These are phyloP conservation scores for Lophotis ruficrista DNA, from an alignment of 2,113 vertebrate genomes.

Conservation along the genomic window DNA sequence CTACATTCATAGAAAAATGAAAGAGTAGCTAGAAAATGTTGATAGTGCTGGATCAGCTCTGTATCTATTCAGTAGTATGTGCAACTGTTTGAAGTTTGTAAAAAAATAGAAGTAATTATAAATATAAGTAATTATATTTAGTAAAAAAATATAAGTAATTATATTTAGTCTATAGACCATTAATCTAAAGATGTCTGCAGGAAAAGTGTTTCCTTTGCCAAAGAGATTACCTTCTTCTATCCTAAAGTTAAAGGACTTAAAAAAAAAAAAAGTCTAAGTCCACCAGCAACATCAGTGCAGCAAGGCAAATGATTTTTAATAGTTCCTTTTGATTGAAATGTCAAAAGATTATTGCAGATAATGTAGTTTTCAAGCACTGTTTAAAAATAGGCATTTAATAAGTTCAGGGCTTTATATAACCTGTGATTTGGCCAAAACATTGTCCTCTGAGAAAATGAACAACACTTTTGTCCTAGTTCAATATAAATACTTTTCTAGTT, in stretches of 20 bases:
- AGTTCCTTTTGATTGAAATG: neutral
- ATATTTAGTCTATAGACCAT: neutral
- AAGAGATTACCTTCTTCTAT: neutral
- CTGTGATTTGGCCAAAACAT: constrained; percentile 29
- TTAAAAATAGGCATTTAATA: neutral
- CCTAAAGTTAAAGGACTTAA: neutral
- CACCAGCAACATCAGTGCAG: neutral
- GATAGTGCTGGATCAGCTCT: neutral
- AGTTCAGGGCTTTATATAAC: neutral
- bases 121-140: neutral
- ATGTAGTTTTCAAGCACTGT: neutral
- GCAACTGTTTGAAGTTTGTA: neutral
- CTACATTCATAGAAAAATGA: neutral
- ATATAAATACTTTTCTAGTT: constrained; percentile 66
- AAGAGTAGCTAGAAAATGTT: neutral
- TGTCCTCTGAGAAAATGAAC: constrained; percentile 57
- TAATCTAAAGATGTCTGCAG: neutral
- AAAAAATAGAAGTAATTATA: neutral
- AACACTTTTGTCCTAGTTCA: constrained; percentile 58
- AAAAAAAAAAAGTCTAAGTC: neutral
- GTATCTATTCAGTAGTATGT: neutral
- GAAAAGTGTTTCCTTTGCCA: neutral
- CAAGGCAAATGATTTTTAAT: neutral
- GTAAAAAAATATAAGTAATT: neutral
- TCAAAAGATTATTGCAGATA: neutral